A percentile compares a stretch with the other conserved stretches of the same genome.
Conservation (phyloP, 1,140 invertebrate genomes). For the Glomeris maerens region DNA sequence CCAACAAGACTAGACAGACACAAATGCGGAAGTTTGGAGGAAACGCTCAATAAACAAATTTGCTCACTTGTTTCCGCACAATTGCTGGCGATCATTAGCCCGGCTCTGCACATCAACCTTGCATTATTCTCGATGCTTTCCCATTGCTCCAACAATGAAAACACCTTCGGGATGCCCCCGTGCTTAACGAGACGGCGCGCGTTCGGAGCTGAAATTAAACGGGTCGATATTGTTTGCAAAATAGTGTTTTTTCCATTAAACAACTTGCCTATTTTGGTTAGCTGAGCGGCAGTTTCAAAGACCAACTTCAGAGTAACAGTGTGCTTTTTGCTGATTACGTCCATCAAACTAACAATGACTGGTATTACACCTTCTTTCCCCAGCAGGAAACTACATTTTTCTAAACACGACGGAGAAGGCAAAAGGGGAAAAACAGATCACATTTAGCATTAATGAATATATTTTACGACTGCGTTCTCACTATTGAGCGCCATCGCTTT, state of each 20-base stretch:
- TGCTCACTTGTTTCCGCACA: constrained; percentile 45
- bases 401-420: constrained; percentile 32
- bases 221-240: constrained; percentile 1
- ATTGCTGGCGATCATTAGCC: constrained; percentile 44
- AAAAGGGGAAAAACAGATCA: constrained; percentile 7
- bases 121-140: constrained; percentile 46
- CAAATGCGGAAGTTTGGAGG: background rate
- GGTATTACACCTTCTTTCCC: constrained; percentile 45
- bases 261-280: constrained; percentile 45
- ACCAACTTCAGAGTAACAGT: constrained; percentile 44
- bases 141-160: constrained; percentile 48
- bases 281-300: constrained; percentile 46
- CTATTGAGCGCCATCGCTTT: constrained; percentile 46
- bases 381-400: constrained; percentile 40
- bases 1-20: constrained; percentile 10
- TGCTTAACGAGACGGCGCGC: constrained; percentile 46
- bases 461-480: constrained; percentile 29
- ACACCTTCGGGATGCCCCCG: constrained; percentile 38
- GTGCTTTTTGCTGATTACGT: constrained; percentile 43
- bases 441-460: background rate
- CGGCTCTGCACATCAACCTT: constrained; percentile 44
- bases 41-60: constrained; percentile 2
- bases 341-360: constrained; percentile 46
- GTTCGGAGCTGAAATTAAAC: constrained; percentile 34
- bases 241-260: constrained; percentile 7